Base-by-base conservation (phyloP, 2,888 invertebrate genomes). In the Philhelius pedissequus region DNA sequence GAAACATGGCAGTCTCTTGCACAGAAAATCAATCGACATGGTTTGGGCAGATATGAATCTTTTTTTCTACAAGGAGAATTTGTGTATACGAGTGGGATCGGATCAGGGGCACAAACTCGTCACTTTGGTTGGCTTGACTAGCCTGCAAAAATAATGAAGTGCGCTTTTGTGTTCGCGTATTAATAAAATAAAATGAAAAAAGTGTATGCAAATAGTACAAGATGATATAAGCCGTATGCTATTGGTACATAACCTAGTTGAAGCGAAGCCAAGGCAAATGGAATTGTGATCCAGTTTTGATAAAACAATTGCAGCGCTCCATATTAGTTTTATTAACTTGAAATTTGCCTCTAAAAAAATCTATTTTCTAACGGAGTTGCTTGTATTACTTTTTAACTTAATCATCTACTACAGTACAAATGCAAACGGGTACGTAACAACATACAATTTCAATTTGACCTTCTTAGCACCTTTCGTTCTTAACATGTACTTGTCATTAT, bases 1-100 rank as follows among this genome's bases (percentile, higher is more conserved):
- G 18, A 40, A 83, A 73, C 82, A 82, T 73, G 78, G 48, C 35
- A 62, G 18, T 40, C 54, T 69, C 48, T 62, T 78, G 38, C 40
- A 64, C 18, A n/a, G 40, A 78, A 68, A 83, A 74, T 78, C 82
- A 78, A 83, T 83, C 78, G 74, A 83, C 78, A 78, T 73, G 78
- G 62, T 20, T 62, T 50, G 66, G 18, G 45, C 27, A 62, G 82
- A 82, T 78, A 82, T 50, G 69, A 73, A 82, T 78, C 73, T 73
- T 58, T 54, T 15, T 25, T 38, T 18, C 0, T 58, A 56, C 73
- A 78, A 38, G 35, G 38, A n/a, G 43, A 48, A 69, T 22, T 25
- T 62, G 32, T 79, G 66, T 73, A 38, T 11, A 7, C n/a, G 27
- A 25, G 30, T 35, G 22, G 70, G 18, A 30, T 20, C 43, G n/a